Evolutionary conservation across 2,797 vertebrate genomes (phyloP).

Genomic region (Anabacerthia variegaticeps): DNA sequence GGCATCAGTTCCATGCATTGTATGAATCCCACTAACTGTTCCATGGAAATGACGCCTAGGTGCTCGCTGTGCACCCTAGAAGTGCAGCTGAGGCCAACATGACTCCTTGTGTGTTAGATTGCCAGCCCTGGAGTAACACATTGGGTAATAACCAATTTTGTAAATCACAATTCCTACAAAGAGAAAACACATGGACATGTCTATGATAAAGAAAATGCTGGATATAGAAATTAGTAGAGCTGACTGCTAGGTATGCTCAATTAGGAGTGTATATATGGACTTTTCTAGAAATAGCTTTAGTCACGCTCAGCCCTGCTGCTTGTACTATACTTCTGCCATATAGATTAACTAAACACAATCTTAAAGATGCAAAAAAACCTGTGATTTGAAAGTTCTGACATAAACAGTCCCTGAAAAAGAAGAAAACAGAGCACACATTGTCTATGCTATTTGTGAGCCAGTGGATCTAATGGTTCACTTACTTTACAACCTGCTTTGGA

Average conservation of each 20-base stretch:
- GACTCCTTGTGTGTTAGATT: background rate
- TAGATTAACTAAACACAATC: constrained; percentile 26
- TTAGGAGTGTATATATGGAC: background rate
- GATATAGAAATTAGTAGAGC: background rate
- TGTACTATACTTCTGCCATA: background rate
- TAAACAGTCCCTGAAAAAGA: constrained; percentile 47
- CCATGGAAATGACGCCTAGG: background rate
- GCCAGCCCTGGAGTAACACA: background rate
- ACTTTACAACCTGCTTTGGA: constrained; percentile 66
- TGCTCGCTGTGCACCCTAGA: background rate
- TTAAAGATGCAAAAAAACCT: constrained; percentile 40
- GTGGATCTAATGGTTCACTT: constrained; percentile 69
- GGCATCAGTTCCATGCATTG: background rate
- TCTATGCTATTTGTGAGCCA: constrained; percentile 62
- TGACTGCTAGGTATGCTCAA: background rate
- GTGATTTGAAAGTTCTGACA: constrained; percentile 47
- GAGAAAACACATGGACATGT: background rate
- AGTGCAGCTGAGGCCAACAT: background rate
- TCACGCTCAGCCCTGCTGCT: background rate
- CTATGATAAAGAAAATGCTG: background rate
- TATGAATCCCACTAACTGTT: background rate
- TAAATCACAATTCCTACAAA: background rate
- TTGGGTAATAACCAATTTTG: background rate
- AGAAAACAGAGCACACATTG: constrained; percentile 43
- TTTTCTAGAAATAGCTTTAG: constrained; percentile 22